Conservation (phyloP, 2,113 vertebrate species). For the Lanius collurio region DNA sequence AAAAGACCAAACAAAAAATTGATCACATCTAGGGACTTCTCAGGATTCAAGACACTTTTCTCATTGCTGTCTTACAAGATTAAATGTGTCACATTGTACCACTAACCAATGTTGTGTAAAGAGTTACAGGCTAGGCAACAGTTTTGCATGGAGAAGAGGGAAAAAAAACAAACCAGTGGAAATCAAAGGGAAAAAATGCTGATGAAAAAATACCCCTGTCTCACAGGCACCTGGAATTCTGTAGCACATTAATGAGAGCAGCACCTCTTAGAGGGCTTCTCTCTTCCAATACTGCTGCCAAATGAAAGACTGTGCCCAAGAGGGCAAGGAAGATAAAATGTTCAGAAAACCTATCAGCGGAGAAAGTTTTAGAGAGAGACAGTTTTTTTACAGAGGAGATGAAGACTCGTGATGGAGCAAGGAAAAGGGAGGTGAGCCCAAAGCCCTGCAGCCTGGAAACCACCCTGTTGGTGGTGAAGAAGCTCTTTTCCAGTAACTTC, state of each 20-base stretch:
- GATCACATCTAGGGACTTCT: background rate
- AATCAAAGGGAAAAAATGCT: background rate
- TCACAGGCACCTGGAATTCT: background rate
- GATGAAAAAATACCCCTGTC: background rate
- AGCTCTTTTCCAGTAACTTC: background rate
- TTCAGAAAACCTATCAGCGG: background rate
- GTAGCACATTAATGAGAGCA: fast-evolving
- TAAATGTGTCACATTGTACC: background rate
- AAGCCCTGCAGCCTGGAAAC: background rate
- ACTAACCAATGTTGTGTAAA: background rate
- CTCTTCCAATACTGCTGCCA: background rate
- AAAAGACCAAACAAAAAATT: background rate
- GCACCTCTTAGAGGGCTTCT: background rate
- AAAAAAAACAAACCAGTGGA: background rate
- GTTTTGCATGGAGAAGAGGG: background rate
- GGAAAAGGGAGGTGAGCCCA: background rate
- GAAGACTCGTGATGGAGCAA: background rate
- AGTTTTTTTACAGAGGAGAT: background rate
- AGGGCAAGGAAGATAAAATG: background rate
- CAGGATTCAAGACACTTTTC: background rate
- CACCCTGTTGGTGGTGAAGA: fast-evolving
- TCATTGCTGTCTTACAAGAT: background rate
- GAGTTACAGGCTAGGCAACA: background rate
- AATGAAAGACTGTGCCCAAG: background rate
- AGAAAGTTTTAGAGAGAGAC: background rate